A percentile compares a stretch with the other conserved stretches of the same genome.
These are phyloP conservation scores for Hypocryptadius cinnamomeus DNA, from an alignment of 2,113 vertebrate species.

Conservation along the genomic window DNA sequence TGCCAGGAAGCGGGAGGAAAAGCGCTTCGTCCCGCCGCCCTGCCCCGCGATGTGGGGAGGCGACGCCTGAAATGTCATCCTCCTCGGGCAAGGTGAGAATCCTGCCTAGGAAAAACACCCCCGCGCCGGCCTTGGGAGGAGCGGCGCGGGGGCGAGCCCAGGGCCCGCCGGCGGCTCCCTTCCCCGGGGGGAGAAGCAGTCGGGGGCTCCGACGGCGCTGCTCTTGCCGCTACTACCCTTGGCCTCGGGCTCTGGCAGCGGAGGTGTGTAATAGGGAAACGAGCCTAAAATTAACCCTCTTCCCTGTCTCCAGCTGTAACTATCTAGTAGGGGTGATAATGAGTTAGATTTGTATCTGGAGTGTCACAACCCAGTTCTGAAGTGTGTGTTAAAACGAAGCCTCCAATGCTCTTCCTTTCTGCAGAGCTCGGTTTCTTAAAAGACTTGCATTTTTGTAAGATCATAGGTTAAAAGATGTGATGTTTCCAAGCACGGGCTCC, in stretches of 20 bases:
- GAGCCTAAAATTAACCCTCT: not conserved
- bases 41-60: no score
- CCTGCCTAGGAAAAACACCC: not conserved
- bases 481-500: not conserved
- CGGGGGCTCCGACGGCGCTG: accelerated
- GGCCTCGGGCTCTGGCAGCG: not conserved
- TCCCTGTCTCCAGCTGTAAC: not conserved
- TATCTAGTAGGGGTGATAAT: not conserved
- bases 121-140: not conserved
- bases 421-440: not conserved
- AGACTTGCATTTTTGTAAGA: not conserved
- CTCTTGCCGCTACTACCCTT: no score
- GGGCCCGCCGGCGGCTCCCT: not conserved
- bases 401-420: not conserved
- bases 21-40: not conserved
- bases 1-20: not conserved
- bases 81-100: not conserved
- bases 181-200: not conserved
- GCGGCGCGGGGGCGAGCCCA: not conserved
- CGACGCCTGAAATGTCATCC: not conserved
- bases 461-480: not conserved
- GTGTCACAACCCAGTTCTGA: not conserved
- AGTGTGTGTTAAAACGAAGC: not conserved
- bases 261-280: not conserved
- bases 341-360: not conserved